A percentile compares a stretch with the other conserved stretches of the same genome.
Conservation (phyloP, 2,797 vertebrate genomes). For the Pteronotus mesoamericanus region DNA sequence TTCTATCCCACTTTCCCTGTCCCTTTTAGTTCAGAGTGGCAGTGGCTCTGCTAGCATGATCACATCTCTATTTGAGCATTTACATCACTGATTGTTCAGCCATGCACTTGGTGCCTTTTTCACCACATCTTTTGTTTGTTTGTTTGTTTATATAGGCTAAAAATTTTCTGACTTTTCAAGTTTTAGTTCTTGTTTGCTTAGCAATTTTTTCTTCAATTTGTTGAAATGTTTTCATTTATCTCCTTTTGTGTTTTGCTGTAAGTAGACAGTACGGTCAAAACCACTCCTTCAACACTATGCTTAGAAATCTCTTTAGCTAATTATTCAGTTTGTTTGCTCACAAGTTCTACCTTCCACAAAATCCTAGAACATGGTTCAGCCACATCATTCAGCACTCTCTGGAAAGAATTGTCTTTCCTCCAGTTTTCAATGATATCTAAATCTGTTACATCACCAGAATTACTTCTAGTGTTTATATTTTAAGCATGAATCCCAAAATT, state of each 20-base stretch:
- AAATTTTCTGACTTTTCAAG: not conserved
- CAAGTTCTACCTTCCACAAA: not conserved
- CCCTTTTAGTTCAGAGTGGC: not conserved
- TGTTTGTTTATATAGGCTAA: not conserved
- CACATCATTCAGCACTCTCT: not conserved
- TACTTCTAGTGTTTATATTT: not conserved
- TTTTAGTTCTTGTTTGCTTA: not conserved
- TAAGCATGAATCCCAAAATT: not conserved
- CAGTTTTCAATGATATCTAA: not conserved
- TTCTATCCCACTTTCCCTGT: not conserved
- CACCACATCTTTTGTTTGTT: not conserved
- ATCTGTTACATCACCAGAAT: not conserved
- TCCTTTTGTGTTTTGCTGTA: not conserved
- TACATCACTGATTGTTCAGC: not conserved
- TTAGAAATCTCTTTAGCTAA: not conserved
- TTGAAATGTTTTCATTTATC: too few species aligned
- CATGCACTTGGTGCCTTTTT: not conserved
- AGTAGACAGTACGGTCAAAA: not conserved
- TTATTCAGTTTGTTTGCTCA: not conserved
- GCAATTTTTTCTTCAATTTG: not conserved
- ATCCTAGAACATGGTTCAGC: not conserved
- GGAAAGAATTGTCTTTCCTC: not conserved
- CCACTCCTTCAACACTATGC: not conserved
- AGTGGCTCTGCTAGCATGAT: not conserved
- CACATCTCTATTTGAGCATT: not conserved